phyloP scores from a whole-genome alignment of 2,797 vertebrate species.

The Toxotes lorentzi region DNA sequence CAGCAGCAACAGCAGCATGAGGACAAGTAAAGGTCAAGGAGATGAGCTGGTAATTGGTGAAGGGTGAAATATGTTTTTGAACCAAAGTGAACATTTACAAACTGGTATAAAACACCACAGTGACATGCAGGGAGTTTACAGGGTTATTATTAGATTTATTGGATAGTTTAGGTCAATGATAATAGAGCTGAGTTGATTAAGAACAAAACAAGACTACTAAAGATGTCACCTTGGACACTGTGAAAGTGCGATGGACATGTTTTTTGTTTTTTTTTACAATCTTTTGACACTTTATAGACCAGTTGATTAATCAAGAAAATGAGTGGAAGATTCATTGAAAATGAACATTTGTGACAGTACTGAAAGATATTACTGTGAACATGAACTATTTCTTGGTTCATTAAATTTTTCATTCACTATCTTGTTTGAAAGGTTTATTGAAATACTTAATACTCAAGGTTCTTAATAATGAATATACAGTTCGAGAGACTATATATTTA shows the following conservation, averaged over 20 bases:
- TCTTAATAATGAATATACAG: too few relatives aligned
- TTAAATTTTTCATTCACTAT: too few relatives aligned
- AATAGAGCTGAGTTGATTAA: background rate
- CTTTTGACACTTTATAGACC: background rate
- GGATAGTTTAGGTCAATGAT: background rate
- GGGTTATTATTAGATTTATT: background rate
- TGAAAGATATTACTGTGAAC: background rate
- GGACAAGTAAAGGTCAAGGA: constrained; percentile 41
- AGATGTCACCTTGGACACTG: too few relatives aligned
- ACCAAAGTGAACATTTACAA: constrained; percentile 12
- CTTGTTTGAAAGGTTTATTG: background rate
- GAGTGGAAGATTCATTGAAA: too few relatives aligned
- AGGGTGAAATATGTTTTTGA: constrained; percentile 29
- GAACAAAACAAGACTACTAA: background rate
- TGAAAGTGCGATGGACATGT: too few relatives aligned
- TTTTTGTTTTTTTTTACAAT: too few relatives aligned
- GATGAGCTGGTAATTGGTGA: constrained; percentile 49
- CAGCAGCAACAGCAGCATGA: constrained; percentile 12
- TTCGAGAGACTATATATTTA: background rate
- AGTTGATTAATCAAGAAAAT: background rate
- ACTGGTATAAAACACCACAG: background rate
- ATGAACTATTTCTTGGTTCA: too few relatives aligned
- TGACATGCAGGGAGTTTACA: background rate
- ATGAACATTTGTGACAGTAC: background rate
- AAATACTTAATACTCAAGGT: background rate